phyloP scores from a whole-genome alignment of 2,888 invertebrate genomes.

The Eudemis profundana region DNA sequence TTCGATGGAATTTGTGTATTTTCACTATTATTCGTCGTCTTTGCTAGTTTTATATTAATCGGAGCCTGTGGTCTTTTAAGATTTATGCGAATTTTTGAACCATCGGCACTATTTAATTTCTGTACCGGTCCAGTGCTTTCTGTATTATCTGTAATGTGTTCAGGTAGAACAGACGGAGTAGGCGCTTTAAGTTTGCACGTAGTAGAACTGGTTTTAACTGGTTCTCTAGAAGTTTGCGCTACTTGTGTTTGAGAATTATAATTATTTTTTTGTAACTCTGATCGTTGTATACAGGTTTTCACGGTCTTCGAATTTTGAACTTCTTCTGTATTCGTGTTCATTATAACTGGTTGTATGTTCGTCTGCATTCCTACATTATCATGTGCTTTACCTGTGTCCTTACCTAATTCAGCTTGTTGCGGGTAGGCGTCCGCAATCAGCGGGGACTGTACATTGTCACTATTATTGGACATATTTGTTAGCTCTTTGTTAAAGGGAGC shows the following conservation, averaged over 20 bases:
- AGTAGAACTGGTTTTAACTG: background rate
- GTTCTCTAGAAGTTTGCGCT: background rate
- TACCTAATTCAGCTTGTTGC: too few species aligned
- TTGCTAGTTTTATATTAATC: background rate
- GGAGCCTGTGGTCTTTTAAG: background rate
- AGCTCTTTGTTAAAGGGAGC: too few species aligned
- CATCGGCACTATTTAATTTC: background rate
- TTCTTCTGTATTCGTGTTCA: too few species aligned
- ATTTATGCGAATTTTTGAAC: background rate
- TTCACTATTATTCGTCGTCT: background rate
- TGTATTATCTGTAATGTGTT: background rate
- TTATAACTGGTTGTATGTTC: too few species aligned
- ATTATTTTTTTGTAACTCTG: background rate
- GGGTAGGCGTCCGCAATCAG: too few species aligned
- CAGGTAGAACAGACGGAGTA: background rate
- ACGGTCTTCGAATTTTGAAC: too few species aligned
- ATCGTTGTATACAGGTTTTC: too few species aligned
- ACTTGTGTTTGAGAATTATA: background rate
- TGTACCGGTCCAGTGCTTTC: background rate
- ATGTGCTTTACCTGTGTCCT: too few species aligned
- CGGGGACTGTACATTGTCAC: too few species aligned
- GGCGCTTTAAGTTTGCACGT: background rate
- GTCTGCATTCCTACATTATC: too few species aligned
- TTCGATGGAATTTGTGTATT: too few species aligned
- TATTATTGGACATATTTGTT: too few species aligned